Base-by-base conservation (phyloP, 2,113 vertebrate genomes). In the Brienomyrus longianalis region DNA sequence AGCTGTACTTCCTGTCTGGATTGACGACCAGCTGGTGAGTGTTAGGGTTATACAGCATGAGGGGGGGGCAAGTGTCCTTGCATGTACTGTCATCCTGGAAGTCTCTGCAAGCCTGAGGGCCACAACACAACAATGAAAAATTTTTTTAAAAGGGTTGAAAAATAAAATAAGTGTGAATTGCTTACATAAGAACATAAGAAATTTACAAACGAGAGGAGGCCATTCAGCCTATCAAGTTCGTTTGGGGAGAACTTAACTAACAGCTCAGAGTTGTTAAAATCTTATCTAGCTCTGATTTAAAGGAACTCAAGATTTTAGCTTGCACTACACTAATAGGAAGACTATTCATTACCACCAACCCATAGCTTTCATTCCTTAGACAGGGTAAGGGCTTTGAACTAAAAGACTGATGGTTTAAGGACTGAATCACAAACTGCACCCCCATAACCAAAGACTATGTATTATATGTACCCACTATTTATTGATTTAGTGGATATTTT, bases 1-100 rank as follows among this genome's bases (percentile, higher is more conserved):
- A 99, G 93, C 96, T 99, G 94, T 99, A 99, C 87, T 98, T 99
- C 31, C 98, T 98, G 3, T 97, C 93, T 0, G 97, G 97, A 93
- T 99, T 99, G 88, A 96, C 93, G 15, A 97, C 97, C 95, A 99
- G 96, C 94, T 98, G 97, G 91, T 98, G 97, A 1, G 96, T 96
- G 93, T 96, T 97, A 35, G 97, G 97, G 91, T 99, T 97, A 31
- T 99, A 99, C 2, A 95, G 93, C 93, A 97, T 95, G 92, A 98
- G 94, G 0, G 95, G 94, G 0, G 98, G 97, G 91, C 98, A 99
- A 0, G 97, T 96, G 90, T 98, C 97, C 92, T 98, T 99, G 93
- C 98, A 99, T 0, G 97, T 97, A 39, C 96, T 97, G 17, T 97
- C 96, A 13, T 99, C 98, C 77, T 97, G 96, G 94, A 99, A 98